phyloP scores from a whole-genome alignment of 2,797 vertebrate species.

The Antrozous pallidus region DNA sequence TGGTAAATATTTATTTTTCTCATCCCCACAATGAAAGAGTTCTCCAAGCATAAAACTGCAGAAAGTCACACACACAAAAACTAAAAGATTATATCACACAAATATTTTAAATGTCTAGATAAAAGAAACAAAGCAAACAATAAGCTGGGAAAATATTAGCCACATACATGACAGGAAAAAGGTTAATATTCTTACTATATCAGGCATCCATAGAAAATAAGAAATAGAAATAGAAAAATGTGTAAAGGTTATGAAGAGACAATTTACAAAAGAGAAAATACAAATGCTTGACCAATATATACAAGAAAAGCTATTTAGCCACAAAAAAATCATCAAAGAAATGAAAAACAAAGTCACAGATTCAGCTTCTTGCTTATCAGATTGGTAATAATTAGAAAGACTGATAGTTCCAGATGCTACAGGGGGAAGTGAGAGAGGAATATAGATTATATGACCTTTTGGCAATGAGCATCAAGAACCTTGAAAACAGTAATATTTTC shows the following conservation, averaged over 20 bases:
- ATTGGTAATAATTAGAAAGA: not conserved
- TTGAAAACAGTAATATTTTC: not conserved
- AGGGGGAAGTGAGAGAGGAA: not conserved
- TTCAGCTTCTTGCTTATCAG: conserved; percentile 21
- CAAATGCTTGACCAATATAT: not conserved
- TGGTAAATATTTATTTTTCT: not conserved
- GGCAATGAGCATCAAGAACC: not conserved
- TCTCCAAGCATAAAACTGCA: not conserved
- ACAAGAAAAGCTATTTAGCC: conserved; percentile 10
- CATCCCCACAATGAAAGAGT: not conserved
- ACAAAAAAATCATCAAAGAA: conserved; percentile 31
- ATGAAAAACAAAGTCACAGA: conserved; percentile 7
- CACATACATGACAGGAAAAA: conserved; percentile 43
- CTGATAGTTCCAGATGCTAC: not conserved
- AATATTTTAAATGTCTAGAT: conserved; percentile 26
- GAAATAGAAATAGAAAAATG: conserved; percentile 36
- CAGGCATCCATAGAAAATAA: conserved; percentile 42
- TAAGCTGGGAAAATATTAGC: conserved; percentile 26
- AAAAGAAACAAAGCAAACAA: conserved; percentile 26
- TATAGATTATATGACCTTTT: not conserved
- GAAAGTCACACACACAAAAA: not conserved
- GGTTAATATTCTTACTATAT: conserved; percentile 53
- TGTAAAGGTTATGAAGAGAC: conserved; percentile 13
- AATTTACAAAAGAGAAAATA: conserved; percentile 47
- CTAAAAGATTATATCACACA: not conserved